phyloP scores from a whole-genome alignment of 2,888 invertebrate species.

The Ichneumoninae sp. region DNA sequence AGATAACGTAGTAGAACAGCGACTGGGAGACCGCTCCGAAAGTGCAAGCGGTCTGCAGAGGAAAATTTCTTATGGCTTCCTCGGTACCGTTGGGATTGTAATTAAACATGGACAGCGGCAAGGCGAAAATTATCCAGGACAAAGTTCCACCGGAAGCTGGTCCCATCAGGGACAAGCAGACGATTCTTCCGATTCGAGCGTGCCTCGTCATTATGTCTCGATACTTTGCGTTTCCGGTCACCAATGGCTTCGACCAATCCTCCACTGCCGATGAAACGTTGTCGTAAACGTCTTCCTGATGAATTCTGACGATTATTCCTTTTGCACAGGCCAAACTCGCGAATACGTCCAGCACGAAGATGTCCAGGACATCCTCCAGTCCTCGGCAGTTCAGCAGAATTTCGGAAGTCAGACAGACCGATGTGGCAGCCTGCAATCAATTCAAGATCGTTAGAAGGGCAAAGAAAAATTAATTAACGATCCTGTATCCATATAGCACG shows the following conservation, averaged over 20 bases:
- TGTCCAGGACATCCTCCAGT: conserved; percentile 71
- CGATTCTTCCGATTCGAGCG: conserved; percentile 68
- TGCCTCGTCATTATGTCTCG: conserved; percentile 71
- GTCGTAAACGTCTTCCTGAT: conserved; percentile 67
- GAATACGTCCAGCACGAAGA: conserved; percentile 72
- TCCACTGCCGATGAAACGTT: conserved; percentile 69
- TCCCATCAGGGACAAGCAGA: conserved; percentile 71
- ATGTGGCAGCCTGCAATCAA: conserved; percentile 67
- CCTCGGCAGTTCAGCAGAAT: conserved; percentile 71
- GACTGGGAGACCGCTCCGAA: conserved; percentile 54
- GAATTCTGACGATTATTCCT: conserved; percentile 70
- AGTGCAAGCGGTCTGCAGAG: conserved; percentile 68
- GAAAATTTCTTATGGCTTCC: conserved; percentile 62
- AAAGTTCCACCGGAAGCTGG: conserved; percentile 69
- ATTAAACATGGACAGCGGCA: conserved; percentile 67
- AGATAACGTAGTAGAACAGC: conserved; percentile 64
- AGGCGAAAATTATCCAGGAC: conserved; percentile 69
- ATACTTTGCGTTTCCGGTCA: conserved; percentile 56
- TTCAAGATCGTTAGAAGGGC: not conserved
- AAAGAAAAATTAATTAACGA: not conserved
- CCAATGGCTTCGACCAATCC: conserved; percentile 69
- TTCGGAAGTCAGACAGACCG: conserved; percentile 67
- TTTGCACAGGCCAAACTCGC: conserved; percentile 72
- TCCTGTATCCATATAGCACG: too few relatives aligned
- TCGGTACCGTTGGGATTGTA: conserved; percentile 59